Evolutionary conservation across 2,113 vertebrate species (phyloP), one percentile per base, ranked within the genome.

Genomic region (Xyliphius kryptos): DNA sequence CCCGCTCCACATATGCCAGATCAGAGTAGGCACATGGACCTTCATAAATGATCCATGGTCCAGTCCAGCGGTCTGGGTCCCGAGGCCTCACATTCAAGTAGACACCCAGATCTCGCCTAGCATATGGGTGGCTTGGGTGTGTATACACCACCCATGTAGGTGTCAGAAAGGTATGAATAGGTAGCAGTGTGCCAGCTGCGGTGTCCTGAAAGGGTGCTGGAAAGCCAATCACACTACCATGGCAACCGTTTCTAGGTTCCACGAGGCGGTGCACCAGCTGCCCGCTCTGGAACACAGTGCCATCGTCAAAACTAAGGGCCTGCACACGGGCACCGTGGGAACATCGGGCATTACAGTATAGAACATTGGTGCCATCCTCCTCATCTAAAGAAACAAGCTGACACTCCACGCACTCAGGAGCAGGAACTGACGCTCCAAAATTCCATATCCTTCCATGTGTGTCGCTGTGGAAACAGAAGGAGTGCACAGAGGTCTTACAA

Each of bases 11-110:
- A 51, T 84, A 88, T 0, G 91, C 89, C 74, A 98, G 81, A 79
- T 98, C 96, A 0, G 96, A 98, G 78, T 98, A 98, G 10, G 92
- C 95, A 0, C 93, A 95, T 5, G 92, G 93, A 14, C 95, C 96
- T 69, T 95, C 82, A 0, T 91, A 91, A 73, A 97, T 94, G 49
- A 96, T 85, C 96, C 95, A 97, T 0, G 96, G 95, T 40, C 89
- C 88, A 0, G 82, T 86, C 95, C 95, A 98, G 66, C 92, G 91
- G 71, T 91, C 86, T 0, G 82, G 87, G 0, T 97, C 91, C 47
- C 89, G 84, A 15, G 95, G 94, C 36, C 86, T 89, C 2, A 87
- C 79, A 69, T 87, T 97, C 63, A 98, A 87, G 76, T 85, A 87
- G 26, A 98, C 36, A 0, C 96, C 93, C 73, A 98, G 83, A 54